These are phyloP conservation scores for Hypomecis punctinalis DNA, from an alignment of 2,888 invertebrate species.

Conservation along the genomic window DNA sequence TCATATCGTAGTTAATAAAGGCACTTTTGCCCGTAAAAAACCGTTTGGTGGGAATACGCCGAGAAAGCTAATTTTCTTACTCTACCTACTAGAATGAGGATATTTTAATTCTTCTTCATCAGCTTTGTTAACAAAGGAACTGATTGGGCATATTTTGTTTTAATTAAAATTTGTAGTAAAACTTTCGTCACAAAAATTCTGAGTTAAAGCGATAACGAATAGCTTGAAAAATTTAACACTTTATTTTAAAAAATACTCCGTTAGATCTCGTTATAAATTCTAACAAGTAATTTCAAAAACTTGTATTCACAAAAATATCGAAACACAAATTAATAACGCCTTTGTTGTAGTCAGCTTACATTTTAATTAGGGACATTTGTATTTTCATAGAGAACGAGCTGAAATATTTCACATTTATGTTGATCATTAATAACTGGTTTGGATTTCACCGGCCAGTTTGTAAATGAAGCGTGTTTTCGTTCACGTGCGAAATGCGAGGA, in stretches of 20 bases:
- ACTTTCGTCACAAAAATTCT: background rate
- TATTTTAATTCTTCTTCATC: background rate
- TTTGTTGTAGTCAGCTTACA: conserved; percentile 13
- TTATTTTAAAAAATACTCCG: background rate
- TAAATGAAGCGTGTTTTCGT: conserved; percentile 35
- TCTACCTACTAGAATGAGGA: no score
- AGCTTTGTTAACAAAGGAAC: background rate
- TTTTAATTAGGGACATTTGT: conserved; percentile 17
- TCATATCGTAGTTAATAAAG: no score
- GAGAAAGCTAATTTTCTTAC: no score
- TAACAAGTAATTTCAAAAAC: background rate
- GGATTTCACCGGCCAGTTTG: conserved; percentile 25
- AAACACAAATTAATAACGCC: conserved; percentile 6
- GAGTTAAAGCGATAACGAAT: background rate
- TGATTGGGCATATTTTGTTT: background rate
- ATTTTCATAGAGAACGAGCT: conserved; percentile 10
- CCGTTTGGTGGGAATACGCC: background rate
- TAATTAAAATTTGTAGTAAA: conserved; percentile 30
- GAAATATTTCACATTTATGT: conserved; percentile 28
- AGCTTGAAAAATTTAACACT: background rate
- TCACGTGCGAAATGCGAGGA: conserved; percentile 36
- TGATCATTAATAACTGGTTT: conserved; percentile 28
- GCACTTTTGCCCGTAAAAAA: no score
- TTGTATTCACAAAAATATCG: conserved; percentile 4
- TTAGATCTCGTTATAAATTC: background rate